Conservation (phyloP, 37 sponge, comb jelly and placozoan species). For the Hormiphora californensis region DNA sequence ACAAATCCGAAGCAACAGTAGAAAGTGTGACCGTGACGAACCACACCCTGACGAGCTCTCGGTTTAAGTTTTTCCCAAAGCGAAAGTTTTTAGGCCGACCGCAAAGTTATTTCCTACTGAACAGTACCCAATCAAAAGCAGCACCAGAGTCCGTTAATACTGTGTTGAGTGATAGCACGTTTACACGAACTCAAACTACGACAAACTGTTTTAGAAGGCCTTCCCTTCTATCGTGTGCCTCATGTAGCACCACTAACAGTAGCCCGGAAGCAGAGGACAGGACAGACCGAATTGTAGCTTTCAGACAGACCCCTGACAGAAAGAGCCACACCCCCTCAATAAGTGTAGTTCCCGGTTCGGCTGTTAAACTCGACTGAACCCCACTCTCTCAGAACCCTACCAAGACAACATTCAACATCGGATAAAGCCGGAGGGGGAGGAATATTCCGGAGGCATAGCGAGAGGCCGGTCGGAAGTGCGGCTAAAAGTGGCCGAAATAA, state of each 20-base stretch:
- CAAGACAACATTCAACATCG: not conserved
- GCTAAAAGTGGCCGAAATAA: too few relatives aligned
- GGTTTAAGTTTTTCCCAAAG: not conserved
- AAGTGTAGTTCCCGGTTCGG: not conserved
- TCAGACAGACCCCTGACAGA: not conserved
- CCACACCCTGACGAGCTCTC: not conserved
- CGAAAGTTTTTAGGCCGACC: too few relatives aligned
- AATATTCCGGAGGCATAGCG: slow-evolving; percentile 47
- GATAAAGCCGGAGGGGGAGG: not conserved
- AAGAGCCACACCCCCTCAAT: not conserved
- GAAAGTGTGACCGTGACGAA: not conserved
- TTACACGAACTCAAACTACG: not conserved
- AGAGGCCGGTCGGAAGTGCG: not conserved
- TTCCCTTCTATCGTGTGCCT: not conserved
- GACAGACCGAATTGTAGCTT: not conserved
- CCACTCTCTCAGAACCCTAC: slow-evolving; percentile 5
- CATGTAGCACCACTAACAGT: not conserved
- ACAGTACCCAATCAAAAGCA: not conserved
- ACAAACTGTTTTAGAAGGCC: not conserved
- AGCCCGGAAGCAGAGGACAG: not conserved
- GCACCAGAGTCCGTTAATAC: too few relatives aligned
- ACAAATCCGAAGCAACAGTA: too few relatives aligned
- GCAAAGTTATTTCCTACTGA: not conserved
- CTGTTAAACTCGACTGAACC: not conserved
- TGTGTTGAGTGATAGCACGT: not conserved